Evolutionary conservation across 1,140 invertebrate genomes (phyloP).

Genomic region (Microplitis demolitor): DNA sequence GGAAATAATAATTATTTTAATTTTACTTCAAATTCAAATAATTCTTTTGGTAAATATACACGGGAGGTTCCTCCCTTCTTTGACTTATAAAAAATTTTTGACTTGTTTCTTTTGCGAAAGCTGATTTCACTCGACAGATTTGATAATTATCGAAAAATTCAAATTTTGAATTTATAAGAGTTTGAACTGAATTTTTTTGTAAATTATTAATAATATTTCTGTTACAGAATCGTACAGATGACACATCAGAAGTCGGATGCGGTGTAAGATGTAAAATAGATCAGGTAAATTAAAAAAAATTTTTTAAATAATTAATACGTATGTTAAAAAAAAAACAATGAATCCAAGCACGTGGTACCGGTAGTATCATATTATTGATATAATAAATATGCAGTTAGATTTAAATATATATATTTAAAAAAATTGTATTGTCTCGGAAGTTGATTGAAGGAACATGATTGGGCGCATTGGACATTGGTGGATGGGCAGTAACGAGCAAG

Average conservation of each 20-base stretch:
- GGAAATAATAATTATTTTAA: not conserved
- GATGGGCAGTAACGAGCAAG: slow-evolving; percentile 35
- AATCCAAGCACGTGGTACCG: no score
- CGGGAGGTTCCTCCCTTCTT: no score
- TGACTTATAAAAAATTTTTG: no score
- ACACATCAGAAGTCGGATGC: slow-evolving; percentile 67
- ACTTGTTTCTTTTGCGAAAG: no score
- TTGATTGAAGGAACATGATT: not conserved
- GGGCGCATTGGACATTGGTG: slow-evolving; percentile 6
- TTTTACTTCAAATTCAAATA: no score
- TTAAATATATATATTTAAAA: not conserved
- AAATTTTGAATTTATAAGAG: no score
- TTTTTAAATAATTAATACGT: not conserved
- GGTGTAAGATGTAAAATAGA: slow-evolving; percentile 67
- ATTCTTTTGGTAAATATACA: no score
- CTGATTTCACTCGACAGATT: no score
- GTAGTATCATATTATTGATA: no score
- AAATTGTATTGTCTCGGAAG: slow-evolving; percentile 2
- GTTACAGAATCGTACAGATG: slow-evolving; percentile 70
- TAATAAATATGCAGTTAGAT: no score
- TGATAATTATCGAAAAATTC: no score
- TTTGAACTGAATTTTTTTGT: not conserved
- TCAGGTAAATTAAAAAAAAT: slow-evolving; percentile 49
- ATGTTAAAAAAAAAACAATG: no score
- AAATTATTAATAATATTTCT: slow-evolving; percentile 22